Conservation (phyloP, 2,113 vertebrate genomes). For the Pungitius pungitius region DNA sequence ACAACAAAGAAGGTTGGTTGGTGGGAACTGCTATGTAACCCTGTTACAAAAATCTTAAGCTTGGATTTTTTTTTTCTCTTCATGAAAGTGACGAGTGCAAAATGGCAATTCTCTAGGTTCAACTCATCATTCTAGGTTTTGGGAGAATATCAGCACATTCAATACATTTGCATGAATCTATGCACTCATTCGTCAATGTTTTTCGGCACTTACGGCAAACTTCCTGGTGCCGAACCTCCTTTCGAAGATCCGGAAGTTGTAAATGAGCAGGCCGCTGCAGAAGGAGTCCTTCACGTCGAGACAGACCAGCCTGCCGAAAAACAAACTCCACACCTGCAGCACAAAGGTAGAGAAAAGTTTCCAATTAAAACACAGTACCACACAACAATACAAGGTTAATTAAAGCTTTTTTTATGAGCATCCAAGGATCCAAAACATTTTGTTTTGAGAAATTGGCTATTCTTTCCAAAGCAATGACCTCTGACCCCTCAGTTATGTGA, state of each 20-base stretch:
- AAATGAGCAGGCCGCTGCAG: slow-evolving; percentile 83
- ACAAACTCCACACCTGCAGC: slow-evolving; percentile 76
- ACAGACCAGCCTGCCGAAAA: slow-evolving; percentile 78
- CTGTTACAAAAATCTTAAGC: too few species aligned
- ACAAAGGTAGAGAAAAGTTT: background rate
- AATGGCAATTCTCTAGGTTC: background rate
- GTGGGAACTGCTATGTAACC: background rate
- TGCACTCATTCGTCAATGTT: background rate
- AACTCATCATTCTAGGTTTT: background rate
- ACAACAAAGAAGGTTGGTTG: background rate
- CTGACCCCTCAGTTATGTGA: background rate
- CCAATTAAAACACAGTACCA: background rate
- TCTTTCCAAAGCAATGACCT: background rate
- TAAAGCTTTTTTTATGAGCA: background rate
- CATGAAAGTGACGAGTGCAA: background rate
- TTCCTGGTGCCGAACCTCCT: slow-evolving; percentile 82
- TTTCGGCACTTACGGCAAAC: slow-evolving; percentile 77
- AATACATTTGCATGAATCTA: background rate
- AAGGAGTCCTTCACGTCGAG: slow-evolving; percentile 84
- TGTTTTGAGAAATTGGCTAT: too few species aligned
- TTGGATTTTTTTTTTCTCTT: too few species aligned
- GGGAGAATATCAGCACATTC: background rate
- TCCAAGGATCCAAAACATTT: background rate
- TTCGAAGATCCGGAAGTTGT: slow-evolving; percentile 85
- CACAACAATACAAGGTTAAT: background rate